Conservation (phyloP, 2,113 vertebrate species). For the Amblyopsis rosae region DNA sequence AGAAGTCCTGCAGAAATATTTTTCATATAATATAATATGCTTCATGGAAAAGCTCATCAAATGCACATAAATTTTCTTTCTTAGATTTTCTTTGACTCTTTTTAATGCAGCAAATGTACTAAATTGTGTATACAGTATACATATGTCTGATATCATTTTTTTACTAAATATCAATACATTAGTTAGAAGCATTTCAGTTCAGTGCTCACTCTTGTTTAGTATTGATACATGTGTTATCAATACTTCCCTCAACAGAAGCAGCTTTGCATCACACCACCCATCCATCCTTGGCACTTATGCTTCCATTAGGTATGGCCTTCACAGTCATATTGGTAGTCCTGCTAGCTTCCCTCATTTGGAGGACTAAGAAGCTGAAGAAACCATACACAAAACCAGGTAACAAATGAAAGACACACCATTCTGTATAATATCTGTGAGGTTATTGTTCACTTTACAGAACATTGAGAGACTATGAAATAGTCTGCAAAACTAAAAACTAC, state of each 20-base stretch:
- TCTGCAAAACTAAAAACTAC: no score
- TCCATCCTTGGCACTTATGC: constrained; percentile 39
- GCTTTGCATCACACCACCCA: not conserved
- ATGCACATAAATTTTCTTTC: not conserved
- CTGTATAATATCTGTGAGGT: no score
- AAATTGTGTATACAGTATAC: no score
- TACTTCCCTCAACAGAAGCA: not conserved
- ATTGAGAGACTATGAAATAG: not conserved
- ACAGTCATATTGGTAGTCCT: constrained; percentile 19
- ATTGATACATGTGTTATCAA: not conserved
- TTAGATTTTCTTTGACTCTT: not conserved
- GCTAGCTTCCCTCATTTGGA: constrained; percentile 43
- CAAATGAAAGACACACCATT: not conserved
- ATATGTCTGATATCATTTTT: no score
- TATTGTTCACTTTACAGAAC: not conserved
- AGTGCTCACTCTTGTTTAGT: not conserved
- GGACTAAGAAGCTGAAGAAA: constrained; percentile 31
- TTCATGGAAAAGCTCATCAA: not conserved
- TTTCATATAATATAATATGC: not conserved
- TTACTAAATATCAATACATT: no score
- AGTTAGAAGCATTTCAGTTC: not conserved
- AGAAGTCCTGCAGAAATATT: no score
- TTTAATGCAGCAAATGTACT: not conserved
- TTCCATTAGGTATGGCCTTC: constrained; percentile 49
- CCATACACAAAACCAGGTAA: constrained; percentile 56